These are phyloP conservation scores for Chaetodon auriga DNA, from an alignment of 2,113 vertebrate species.

Conservation along the genomic window DNA sequence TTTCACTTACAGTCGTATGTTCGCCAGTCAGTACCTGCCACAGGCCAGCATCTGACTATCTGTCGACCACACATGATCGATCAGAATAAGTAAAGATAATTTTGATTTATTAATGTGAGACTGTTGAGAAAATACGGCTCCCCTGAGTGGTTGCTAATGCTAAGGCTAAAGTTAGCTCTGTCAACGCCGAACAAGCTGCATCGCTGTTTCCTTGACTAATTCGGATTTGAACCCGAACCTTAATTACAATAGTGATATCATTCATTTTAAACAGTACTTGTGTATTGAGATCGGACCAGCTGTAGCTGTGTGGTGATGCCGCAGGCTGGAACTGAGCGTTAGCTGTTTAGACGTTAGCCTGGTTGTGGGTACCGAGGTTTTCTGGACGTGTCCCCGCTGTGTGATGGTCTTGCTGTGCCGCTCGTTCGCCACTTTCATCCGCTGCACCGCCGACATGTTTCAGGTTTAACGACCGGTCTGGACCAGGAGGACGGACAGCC, in stretches of 20 bases:
- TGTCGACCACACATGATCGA: neutral
- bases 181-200: neutral
- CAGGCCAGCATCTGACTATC: no score
- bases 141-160: neutral
- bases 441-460: slow-evolving; percentile 86
- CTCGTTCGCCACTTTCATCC: slow-evolving; percentile 89
- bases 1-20: no score
- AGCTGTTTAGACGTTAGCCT: slow-evolving; percentile 22
- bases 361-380: slow-evolving; percentile 79
- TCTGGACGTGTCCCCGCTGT: slow-evolving; percentile 87
- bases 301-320: neutral
- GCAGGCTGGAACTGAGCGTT: neutral
- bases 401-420: slow-evolving; percentile 88
- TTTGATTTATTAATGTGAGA: no score
- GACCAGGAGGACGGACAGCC: slow-evolving; percentile 35
- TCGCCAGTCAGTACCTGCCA: neutral
- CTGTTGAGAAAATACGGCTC: neutral
- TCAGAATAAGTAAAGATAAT: no score
- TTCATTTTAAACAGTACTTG: neutral
- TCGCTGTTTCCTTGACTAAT: no score
- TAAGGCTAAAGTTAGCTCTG: slow-evolving; percentile 6
- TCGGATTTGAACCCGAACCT: no score
- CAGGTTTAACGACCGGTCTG: neutral
- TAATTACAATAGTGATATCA: accelerated
- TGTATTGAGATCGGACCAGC: neutral